Evolutionary conservation across 2,797 vertebrate genomes (phyloP), one percentile per base, ranked within the genome.

Genomic region (Enteromius thamalakanensis): DNA sequence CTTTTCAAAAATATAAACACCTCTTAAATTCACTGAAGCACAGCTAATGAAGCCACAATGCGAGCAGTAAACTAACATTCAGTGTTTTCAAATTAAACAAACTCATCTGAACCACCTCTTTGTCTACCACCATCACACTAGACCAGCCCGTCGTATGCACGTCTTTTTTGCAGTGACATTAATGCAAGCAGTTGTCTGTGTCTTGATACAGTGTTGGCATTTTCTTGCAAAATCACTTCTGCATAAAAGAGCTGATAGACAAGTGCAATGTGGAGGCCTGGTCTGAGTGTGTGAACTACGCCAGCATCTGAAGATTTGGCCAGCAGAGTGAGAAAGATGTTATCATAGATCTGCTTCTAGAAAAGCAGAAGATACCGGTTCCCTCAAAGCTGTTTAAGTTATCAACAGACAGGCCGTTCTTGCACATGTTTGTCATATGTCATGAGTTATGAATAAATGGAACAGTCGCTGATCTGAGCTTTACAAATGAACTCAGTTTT

Each of bases 291-390:
- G 79, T 86, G 90, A 90, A 85, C 83, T 90, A 91, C 86, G 90
- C 91, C 90, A 89, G 87, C 87, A 90, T 87, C 45, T 49, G 3
- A 71, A 62, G 53, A 40, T 47, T 62, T 83, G 86, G 88, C 83
- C 79, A 70, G 19, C 8, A 91, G 77, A 87, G 85, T 91, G 91
- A 53, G 90, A 85, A 19, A 82, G 84, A 91, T 92, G 70, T 91
- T 92, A 92, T 94, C 91, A 79, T 32, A 81, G 74, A 49, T 29
- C 12, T 84, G 84, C 4, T 3, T 89, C 80, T 88, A 82, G 79
- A 92, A 93, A 80, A 93, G 91, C 90, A 92, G 92, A 94, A 93
- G 88, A 89, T 23, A 51, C 37, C 53, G 49, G 76, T 94, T 94
- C 92, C 90, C 89, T 90, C 91, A 76, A 79, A 60, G 10, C 42